Evolutionary conservation across 2,113 vertebrate genomes (phyloP).

Genomic region (Thymallus thymallus): DNA sequence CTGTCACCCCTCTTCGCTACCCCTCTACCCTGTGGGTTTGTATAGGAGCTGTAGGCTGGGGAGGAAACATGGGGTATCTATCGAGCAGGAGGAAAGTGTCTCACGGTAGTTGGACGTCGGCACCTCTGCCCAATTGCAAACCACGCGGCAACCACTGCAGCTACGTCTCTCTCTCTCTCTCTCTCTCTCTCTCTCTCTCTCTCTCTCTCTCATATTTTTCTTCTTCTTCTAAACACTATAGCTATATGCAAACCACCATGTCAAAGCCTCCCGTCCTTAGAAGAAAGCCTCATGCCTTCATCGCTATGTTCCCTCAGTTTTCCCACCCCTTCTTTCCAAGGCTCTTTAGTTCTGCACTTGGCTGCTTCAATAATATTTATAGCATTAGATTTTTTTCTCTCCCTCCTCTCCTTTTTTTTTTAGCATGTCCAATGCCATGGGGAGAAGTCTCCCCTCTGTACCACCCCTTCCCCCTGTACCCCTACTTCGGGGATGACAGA

Average conservation of each 20-base stretch:
- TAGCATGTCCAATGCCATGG: slow-evolving; percentile 66
- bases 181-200: too few relatives aligned
- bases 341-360: slow-evolving; percentile 49
- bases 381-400: slow-evolving; percentile 47
- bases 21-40: too few relatives aligned
- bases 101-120: slow-evolving; percentile 39
- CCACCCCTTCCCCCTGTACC: slow-evolving; percentile 23
- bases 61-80: background rate
- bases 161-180: background rate
- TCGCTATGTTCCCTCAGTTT: background rate
- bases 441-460: slow-evolving; percentile 39
- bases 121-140: slow-evolving; percentile 19
- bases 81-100: slow-evolving; percentile 6
- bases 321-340: slow-evolving; percentile 27
- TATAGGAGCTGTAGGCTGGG: background rate
- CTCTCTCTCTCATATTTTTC: too few relatives aligned
- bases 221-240: slow-evolving; percentile 27
- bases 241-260: slow-evolving; percentile 23
- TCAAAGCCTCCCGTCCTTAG: slow-evolving; percentile 5
- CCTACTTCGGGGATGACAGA: slow-evolving; percentile 66
- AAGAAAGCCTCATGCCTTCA: slow-evolving; percentile 31
- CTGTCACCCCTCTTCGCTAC: background rate
- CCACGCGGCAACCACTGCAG: slow-evolving; percentile 25
- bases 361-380: slow-evolving; percentile 70
- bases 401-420: slow-evolving; percentile 37